These are phyloP conservation scores for Oconnorella tubifera DNA, from an alignment of 2,888 invertebrate genomes.

Conservation along the genomic window DNA sequence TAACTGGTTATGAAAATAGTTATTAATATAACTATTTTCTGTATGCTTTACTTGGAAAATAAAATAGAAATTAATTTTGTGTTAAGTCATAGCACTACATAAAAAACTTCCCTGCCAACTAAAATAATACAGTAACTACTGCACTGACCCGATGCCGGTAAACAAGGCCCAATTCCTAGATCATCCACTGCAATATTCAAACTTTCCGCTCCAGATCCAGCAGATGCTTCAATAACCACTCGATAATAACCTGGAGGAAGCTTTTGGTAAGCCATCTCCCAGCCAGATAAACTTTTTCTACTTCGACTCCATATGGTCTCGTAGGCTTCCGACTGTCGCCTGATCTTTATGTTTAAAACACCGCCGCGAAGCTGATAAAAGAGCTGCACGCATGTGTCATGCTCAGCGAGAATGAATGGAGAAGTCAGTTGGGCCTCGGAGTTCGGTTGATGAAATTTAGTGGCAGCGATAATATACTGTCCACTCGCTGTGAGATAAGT, in stretches of 20 bases:
- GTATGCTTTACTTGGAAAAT: no score
- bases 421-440: slow-evolving; percentile 29
- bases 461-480: slow-evolving; percentile 25
- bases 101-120: no score
- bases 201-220: slow-evolving; percentile 16
- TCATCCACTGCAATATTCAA: slow-evolving; percentile 32
- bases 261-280: slow-evolving; percentile 26
- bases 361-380: slow-evolving; percentile 29
- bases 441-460: slow-evolving; percentile 26
- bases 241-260: slow-evolving; percentile 31
- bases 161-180: slow-evolving; percentile 30
- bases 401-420: slow-evolving; percentile 39
- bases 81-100: no score
- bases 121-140: no score
- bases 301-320: slow-evolving; percentile 20
- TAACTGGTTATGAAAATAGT: no score
- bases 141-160: slow-evolving; percentile 6
- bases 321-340: slow-evolving; percentile 14
- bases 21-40: no score
- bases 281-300: not conserved
- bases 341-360: slow-evolving; percentile 17
- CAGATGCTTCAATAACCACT: slow-evolving; percentile 29
- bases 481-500: slow-evolving; percentile 21
- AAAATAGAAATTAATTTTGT: no score
- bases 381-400: slow-evolving; percentile 39